Base-by-base conservation (phyloP, 2,113 vertebrate genomes). In the Cinclus cinclus region DNA sequence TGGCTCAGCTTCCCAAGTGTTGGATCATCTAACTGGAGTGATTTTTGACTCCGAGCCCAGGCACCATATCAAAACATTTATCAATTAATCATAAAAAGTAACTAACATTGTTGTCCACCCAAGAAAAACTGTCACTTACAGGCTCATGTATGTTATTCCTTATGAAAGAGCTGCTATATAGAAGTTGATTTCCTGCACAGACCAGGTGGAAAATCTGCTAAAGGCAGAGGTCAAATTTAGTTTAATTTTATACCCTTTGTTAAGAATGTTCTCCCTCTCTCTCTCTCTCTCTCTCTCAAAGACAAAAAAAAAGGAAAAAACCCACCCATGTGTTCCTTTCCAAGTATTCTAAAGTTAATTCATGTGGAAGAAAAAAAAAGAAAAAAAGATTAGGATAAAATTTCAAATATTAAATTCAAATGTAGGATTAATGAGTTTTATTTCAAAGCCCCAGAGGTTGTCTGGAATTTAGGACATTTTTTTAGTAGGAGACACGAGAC, bases 321-420 rank as follows among this genome's bases (percentile, higher is more conserved):
- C 10, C 23, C 69, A 89, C 35, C 27, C 83, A 62, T 68, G 55
- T 62, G 70, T 23, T 94, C 89, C 93, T 94, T 97, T 97, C 97
- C 95, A 98, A 97, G 93, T 96, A 96, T 96, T 96, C 87, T 95
- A 89, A 96, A 96, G 90, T 92, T 96, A 97, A 98, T 97, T 96
- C 95, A 94, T 92, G 95, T 96, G 90, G 94, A 98, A 97, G 96
- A 96, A 97, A 95, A 95, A 94, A 37, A 37, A 95, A 95, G 94
- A 37, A 37, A 37, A 37, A 96, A 97, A 96, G 92, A 97, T 97
- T 95, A 97, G 97, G 95, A 96, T 97, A 96, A 96, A 95, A 96
- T 97, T 98, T 98, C 97, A 97, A 97, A 98, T 97, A 95, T 97
- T 97, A 96, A 97, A 98, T 97, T 98, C 96, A 97, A 98, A 97